Evolutionary conservation across 2,797 vertebrate species (phyloP).

Genomic region (Zenarchopterus dispar): DNA sequence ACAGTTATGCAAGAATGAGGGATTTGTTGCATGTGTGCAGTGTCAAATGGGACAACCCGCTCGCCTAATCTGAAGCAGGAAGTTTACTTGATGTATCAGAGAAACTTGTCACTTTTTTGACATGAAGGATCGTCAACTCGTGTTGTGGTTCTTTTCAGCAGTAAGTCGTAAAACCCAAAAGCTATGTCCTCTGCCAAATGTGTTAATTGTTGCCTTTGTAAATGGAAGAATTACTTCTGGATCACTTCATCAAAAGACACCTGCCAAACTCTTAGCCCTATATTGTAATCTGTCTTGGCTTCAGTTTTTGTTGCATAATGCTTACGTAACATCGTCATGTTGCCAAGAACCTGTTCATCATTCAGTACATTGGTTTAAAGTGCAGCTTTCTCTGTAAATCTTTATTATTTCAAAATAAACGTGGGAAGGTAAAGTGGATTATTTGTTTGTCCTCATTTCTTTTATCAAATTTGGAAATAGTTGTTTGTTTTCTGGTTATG

Average conservation of each 20-base stretch:
- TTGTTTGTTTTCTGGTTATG: too few relatives aligned
- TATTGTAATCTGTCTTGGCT: neutral
- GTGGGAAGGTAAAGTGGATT: too few relatives aligned
- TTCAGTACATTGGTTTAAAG: conserved; percentile 22
- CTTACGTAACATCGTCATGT: conserved; percentile 51
- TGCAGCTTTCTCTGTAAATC: conserved; percentile 28
- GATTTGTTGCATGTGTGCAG: conserved; percentile 42
- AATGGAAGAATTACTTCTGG: conserved; percentile 4
- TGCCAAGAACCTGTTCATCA: conserved; percentile 47
- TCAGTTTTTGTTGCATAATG: conserved; percentile 28
- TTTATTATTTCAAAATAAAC: conserved; percentile 57
- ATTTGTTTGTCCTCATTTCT: too few relatives aligned
- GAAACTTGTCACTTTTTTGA: neutral
- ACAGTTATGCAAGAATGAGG: conserved; percentile 35
- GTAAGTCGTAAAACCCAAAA: neutral
- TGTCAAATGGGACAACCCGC: conserved; percentile 37
- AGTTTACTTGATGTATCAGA: conserved; percentile 9
- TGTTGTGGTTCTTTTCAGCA: neutral
- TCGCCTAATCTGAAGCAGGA: conserved; percentile 30
- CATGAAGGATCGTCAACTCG: neutral
- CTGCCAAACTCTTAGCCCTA: neutral
- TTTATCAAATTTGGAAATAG: too few relatives aligned
- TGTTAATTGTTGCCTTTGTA: conserved; percentile 12
- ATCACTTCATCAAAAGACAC: conserved; percentile 1
- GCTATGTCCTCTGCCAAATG: neutral